A percentile compares a stretch with the other conserved stretches of the same genome.
Evolutionary conservation across 2,797 vertebrate species (phyloP).

Genomic region (Sardinella longiceps): DNA sequence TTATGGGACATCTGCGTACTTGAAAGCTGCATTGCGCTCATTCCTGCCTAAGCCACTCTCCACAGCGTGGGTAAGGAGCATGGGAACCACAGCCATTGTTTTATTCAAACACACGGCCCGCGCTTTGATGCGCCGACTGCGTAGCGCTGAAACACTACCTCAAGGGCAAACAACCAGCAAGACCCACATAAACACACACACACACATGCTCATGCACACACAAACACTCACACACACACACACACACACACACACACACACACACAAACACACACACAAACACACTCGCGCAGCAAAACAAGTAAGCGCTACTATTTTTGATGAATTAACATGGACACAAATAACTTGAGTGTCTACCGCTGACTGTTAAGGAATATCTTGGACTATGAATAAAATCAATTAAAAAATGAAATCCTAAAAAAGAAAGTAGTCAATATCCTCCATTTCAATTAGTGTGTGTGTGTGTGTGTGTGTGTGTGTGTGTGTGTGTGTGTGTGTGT

Average conservation of each 20-base stretch:
- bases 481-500: background rate
- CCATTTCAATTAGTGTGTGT: background rate
- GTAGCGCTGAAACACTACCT: background rate
- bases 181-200: background rate
- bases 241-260: background rate
- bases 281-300: background rate
- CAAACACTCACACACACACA: background rate
- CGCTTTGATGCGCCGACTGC: conserved; percentile 7
- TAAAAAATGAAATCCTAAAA: too few species aligned
- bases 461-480: background rate
- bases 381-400: too few species aligned
- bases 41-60: conserved; percentile 65
- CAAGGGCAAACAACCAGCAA: background rate
- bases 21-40: conserved; percentile 67
- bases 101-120: conserved; percentile 9
- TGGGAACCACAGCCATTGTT: conserved; percentile 54
- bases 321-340: background rate
- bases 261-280: background rate
- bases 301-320: background rate
- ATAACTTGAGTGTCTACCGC: too few species aligned
- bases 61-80: conserved; percentile 57
- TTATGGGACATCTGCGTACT: conserved; percentile 79
- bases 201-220: background rate
- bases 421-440: too few species aligned
- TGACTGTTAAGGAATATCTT: too few species aligned